Evolutionary conservation across 2,113 vertebrate genomes (phyloP).

Genomic region (Etheostoma spectabile): DNA sequence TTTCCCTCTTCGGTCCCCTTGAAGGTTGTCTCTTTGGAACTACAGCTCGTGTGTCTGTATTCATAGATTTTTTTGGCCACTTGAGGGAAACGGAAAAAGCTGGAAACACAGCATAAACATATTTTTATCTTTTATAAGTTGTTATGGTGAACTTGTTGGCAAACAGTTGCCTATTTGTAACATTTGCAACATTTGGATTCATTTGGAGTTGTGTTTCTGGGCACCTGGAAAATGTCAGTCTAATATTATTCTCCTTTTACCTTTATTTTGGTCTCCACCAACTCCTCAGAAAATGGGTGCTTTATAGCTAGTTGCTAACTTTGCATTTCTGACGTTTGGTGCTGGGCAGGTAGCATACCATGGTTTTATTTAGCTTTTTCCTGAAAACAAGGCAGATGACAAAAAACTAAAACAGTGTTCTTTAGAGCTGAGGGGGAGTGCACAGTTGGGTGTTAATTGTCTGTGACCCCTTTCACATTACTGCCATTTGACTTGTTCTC

Average conservation of each 20-base stretch:
- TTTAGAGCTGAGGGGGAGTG: neutral
- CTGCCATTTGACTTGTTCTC: neutral
- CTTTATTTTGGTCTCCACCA: too few relatives aligned
- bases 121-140: neutral
- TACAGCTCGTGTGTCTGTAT: neutral
- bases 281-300: too few relatives aligned
- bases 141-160: neutral
- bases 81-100: neutral
- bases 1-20: too few relatives aligned
- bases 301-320: neutral
- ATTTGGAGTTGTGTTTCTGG: neutral
- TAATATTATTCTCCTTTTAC: too few relatives aligned
- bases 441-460: neutral
- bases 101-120: neutral
- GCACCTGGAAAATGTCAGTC: neutral
- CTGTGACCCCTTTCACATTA: neutral
- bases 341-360: neutral
- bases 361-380: neutral
- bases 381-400: conserved; percentile 9
- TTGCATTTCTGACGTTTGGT: too few relatives aligned
- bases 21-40: too few relatives aligned
- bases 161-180: neutral
- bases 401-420: conserved; percentile 8
- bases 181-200: neutral
- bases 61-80: neutral